These are phyloP conservation scores for Acridotheres tristis DNA, from an alignment of 2,797 vertebrate genomes.

Conservation along the genomic window DNA sequence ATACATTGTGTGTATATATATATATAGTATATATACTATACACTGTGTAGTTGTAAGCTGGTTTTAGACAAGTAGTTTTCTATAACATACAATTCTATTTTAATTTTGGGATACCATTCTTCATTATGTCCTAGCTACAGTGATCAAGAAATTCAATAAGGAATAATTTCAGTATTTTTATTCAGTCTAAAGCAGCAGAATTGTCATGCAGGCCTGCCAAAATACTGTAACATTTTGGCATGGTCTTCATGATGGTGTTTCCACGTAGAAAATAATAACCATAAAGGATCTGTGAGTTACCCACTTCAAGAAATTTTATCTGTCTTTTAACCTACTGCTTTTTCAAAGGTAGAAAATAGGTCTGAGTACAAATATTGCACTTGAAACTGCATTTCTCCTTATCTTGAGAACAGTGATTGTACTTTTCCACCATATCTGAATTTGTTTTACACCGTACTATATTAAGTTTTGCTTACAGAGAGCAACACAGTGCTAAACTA, in stretches of 20 bases:
- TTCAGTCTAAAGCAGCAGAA: background rate
- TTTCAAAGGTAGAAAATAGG: background rate
- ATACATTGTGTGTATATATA: too few relatives aligned
- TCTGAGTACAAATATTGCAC: background rate
- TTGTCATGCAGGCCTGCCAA: background rate
- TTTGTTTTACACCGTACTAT: slow-evolving; percentile 1
- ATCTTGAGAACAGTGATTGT: background rate
- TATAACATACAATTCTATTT: background rate
- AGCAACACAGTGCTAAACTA: slow-evolving; percentile 17
- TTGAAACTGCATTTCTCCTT: slow-evolving; percentile 9
- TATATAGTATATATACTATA: too few relatives aligned
- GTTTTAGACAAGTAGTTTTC: background rate
- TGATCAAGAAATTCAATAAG: background rate
- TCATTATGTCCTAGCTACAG: background rate
- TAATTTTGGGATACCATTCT: background rate
- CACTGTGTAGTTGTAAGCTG: background rate
- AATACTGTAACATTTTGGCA: background rate
- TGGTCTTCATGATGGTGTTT: background rate
- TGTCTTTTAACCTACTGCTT: background rate
- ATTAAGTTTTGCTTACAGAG: background rate
- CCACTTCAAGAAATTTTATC: background rate
- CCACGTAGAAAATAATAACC: background rate
- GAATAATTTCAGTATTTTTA: background rate
- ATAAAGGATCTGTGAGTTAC: background rate
- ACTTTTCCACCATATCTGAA: slow-evolving; percentile 21